Base-by-base conservation (phyloP, 2,888 invertebrate species). In the Lasius fuliginosus region DNA sequence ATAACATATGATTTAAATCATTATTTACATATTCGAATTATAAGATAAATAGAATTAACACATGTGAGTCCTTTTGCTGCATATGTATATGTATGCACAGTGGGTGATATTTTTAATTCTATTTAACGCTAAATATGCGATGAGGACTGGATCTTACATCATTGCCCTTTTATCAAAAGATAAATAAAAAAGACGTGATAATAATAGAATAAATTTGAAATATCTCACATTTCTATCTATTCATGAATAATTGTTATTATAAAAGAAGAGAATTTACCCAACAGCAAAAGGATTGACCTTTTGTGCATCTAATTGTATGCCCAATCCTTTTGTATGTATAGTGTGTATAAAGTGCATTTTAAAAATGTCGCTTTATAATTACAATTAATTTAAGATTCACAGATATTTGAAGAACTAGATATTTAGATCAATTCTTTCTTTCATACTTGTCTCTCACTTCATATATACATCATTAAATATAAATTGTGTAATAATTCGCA, bases 151-250 rank as follows among this genome's bases (percentile, higher is more conserved):
- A 75, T 64, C 33, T 77, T 53, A 56, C n/a, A 60, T 27, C n/a
- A 73, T 56, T 68, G 18, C 12, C 42, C 18, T 36, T 68, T 77
- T 68, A 36, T 77, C 56, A 82, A 73, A 73, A 62, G 77, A 53
- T 77, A n/a, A n/a, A 84, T 62, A 83, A 71, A 30, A 82, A 67
- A 84, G 36, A 82, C 65, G 82, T 73, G 62, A 90, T 82, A 40
- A 27, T 56, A 77, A 15, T 60, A 74, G 30, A 76, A 23, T 8
- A 18, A 40, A 65, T 3, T 36, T 11, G 27, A 68, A 77, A 36
- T 85, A 86, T 77, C 62, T 86, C 82, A 79, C 75, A 65, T 83
- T 83, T 79, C 82, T 71, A 86, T 84, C 27, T 46, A 6, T 73
- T 58, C 18, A 33, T 46, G 5, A 30, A 33, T 33, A 18, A 60